Base-by-base conservation (phyloP, 2,113 vertebrate genomes). In the Ariopsis seemanni region DNA sequence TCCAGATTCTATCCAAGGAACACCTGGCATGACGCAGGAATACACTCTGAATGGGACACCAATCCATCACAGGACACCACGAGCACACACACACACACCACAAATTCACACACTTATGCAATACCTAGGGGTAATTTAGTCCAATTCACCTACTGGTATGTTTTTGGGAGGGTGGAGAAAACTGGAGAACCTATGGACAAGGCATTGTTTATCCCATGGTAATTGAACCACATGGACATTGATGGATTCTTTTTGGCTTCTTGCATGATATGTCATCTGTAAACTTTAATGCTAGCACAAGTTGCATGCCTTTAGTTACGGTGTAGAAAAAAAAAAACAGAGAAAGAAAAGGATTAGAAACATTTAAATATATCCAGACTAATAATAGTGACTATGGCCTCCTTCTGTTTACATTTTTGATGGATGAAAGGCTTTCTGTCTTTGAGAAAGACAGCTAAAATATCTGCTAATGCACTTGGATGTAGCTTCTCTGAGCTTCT, bases 341-440 rank as follows among this genome's bases (percentile, higher is more conserved):
- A 81, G 52, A 83, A 86, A 42, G 50, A 82, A 80, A 55, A 50
- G 25, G 72, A 78, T 52, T 50, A 55, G 27, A 75, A 88, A 88
- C 55, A 48, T 20, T 72, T 82, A 48, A 20, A 82, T 88, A 82
- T 48, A 75, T 65, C 62, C 67, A 63, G 69, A 62, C 27, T 85
- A 74, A 85, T 85, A 75, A 53, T 22, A 77, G 22, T 75, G 52
- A 71, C 50, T 74, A 88, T 85, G 53, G 58, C 57, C 74, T 55
- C 71, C 78, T 75, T 85, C 67, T 65, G 34, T 8, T 27, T 84
- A 60, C 53, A 75, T 30, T 74, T 62, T 85, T 20, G 55, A 72
- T 85, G 14, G 77, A 88, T 20, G 34, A 71, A 14, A 85, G 52
- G 18, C 10, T 79, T 80, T 72, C 25, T 85, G 74, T 62, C 52